Base-by-base conservation (phyloP, 2,888 invertebrate genomes). In the Lissonota sp. region DNA sequence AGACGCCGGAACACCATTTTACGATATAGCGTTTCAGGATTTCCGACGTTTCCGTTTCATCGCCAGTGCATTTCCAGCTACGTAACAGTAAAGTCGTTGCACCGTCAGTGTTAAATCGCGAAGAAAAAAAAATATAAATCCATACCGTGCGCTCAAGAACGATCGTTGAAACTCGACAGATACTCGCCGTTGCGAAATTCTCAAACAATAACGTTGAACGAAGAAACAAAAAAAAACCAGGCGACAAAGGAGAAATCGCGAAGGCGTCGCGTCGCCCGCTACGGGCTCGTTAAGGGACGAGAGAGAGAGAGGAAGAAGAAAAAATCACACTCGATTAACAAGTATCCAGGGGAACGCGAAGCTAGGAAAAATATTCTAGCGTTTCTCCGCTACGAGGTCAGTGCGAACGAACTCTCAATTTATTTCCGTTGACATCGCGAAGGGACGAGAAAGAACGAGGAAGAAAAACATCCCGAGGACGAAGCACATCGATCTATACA, bases 1-100 rank as follows among this genome's bases (percentile, higher is more conserved):
- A 26, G 26, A 26, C 26, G 26, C 26, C 26, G 26, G n/a, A n/a
- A n/a, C n/a, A n/a, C n/a, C n/a, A n/a, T n/a, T n/a, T n/a, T n/a
- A n/a, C n/a, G n/a, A n/a, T n/a, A n/a, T n/a, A n/a, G n/a, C n/a
- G n/a, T n/a, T n/a, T n/a, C n/a, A n/a, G n/a, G n/a, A n/a, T n/a
- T n/a, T n/a, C n/a, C n/a, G n/a, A n/a, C n/a, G n/a, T n/a, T n/a
- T n/a, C n/a, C n/a, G n/a, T n/a, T n/a, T n/a, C n/a, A n/a, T n/a
- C n/a, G n/a, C 12, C 82, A 82, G 82, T 82, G 82, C 79, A 79
- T 82, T 64, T 71, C 75, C 71, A 72, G 82, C 82, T 72, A 71
- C 79, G 72, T 67, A 75, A 62, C 79, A 67, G 82, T 82, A 51
- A 75, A 39, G 1, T 72, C 73, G 73, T 39, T 80, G 53, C 60